Evolutionary conservation across 2,113 vertebrate species (phyloP).

Genomic region (Nestor notabilis): DNA sequence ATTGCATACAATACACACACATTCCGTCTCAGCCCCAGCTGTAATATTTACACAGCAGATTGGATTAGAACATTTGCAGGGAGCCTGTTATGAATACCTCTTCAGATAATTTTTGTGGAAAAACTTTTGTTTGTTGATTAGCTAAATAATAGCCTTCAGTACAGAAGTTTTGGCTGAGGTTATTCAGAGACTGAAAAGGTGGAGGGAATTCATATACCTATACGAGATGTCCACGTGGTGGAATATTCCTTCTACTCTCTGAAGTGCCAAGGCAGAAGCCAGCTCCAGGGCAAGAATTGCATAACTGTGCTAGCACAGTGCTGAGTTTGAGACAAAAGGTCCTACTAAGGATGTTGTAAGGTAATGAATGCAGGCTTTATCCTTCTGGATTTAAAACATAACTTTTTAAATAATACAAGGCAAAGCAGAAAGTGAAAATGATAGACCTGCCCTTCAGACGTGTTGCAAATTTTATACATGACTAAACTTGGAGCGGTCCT

Average conservation of each 20-base stretch:
- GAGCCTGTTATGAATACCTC: slow-evolving; percentile 13
- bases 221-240: not conserved
- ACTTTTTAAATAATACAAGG: slow-evolving; percentile 34
- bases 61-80: slow-evolving; percentile 26
- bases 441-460: not conserved
- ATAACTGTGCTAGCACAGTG: not conserved
- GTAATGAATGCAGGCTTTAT: slow-evolving; percentile 21
- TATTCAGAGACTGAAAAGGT: not conserved
- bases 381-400: slow-evolving; percentile 1
- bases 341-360: not conserved
- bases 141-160: not conserved
- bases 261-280: not conserved
- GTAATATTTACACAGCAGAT: slow-evolving; percentile 60
- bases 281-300: not conserved
- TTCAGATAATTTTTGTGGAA: slow-evolving; percentile 27
- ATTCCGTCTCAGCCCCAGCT: not conserved
- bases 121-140: slow-evolving; percentile 19
- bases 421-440: slow-evolving; percentile 6
- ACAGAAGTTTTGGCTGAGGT: not conserved
- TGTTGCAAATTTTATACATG: slow-evolving; percentile 19
- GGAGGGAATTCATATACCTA: not conserved
- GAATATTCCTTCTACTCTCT: not conserved
- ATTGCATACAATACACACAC: not conserved
- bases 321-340: not conserved
- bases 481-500: not conserved